Evolutionary conservation across 2,888 invertebrate species (phyloP), one percentile per base, ranked within the genome.

Genomic region (Cabera pusaria): DNA sequence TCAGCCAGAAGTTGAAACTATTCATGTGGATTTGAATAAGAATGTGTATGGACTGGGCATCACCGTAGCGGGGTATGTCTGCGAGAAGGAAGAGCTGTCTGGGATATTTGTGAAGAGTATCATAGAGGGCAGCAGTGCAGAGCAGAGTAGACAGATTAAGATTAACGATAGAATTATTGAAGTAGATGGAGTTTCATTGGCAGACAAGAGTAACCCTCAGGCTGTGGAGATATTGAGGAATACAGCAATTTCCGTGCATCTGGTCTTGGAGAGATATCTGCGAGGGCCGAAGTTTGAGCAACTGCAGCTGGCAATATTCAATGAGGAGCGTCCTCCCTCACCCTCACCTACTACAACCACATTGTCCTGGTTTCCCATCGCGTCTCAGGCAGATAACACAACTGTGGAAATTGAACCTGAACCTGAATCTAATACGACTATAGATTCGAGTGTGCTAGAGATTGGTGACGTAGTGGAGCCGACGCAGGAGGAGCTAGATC

Each of bases 71-170:
- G 98, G 98, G 25, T 98, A 98, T 84, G 98, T 98, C 20, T 98
- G 98, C 82, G 97, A 98, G 78, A 97, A 97, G 86, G 99, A 99
- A 86, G 99, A 99, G 81, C 91, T 99, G 31, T 98, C 98, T n/a
- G 99, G 99, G 3, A 98, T 99, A 67, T 99, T 99, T 89, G 98
- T 99, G 7, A 98, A 99, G 83, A 98, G 98, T 75, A 97, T 99
- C 59, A 97, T 98, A 65, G 96, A 97, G 72, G 98, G 98, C 32
- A 98, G 98, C 81, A 97, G 98, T 34, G 99, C 99, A 0, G 97
- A 97, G 73, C 88, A 95, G 62, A 97, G 97, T 73, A 94, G 95
- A 35, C 93, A 94, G 80, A 98, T 99, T 64, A 94, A 94, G 82
- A 93, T 98, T 61, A 98, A 99, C 78, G 99, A 99, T 88, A 94